A percentile compares a stretch with the other conserved stretches of the same genome.
phyloP scores from a whole-genome alignment of 2,113 vertebrate genomes.

The Cacatua alba region DNA sequence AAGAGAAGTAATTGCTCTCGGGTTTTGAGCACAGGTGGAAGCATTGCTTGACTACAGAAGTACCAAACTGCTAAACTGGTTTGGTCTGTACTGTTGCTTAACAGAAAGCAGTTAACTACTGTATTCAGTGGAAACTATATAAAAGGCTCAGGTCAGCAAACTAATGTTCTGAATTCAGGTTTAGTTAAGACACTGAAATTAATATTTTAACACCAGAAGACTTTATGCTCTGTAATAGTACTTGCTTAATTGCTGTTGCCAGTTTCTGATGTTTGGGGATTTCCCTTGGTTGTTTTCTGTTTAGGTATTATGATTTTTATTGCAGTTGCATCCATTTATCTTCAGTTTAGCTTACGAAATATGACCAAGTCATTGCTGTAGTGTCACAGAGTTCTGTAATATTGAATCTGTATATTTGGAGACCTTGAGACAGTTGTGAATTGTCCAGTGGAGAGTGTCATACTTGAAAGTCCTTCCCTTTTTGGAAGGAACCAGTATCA shows the following conservation, averaged over 20 bases:
- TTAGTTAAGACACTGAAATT: neutral
- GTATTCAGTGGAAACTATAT: neutral
- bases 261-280: neutral
- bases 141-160: neutral
- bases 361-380: neutral
- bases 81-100: slow-evolving; percentile 32
- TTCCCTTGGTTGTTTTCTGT: neutral
- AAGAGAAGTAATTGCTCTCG: neutral
- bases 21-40: neutral
- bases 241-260: neutral
- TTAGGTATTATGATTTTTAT: neutral
- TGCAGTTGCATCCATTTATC: neutral
- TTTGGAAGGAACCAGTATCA: neutral
- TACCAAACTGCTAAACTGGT: slow-evolving; percentile 33
- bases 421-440: neutral
- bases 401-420: neutral
- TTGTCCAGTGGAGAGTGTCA: neutral
- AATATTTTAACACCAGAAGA: neutral
- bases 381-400: neutral
- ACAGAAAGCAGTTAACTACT: neutral
- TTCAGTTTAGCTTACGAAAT: neutral
- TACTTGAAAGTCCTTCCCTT: neutral
- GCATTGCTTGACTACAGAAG: neutral
- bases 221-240: neutral
- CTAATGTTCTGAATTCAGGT: neutral